Conservation (phyloP, 2,113 vertebrate genomes). For the Prunella fulvescens region DNA sequence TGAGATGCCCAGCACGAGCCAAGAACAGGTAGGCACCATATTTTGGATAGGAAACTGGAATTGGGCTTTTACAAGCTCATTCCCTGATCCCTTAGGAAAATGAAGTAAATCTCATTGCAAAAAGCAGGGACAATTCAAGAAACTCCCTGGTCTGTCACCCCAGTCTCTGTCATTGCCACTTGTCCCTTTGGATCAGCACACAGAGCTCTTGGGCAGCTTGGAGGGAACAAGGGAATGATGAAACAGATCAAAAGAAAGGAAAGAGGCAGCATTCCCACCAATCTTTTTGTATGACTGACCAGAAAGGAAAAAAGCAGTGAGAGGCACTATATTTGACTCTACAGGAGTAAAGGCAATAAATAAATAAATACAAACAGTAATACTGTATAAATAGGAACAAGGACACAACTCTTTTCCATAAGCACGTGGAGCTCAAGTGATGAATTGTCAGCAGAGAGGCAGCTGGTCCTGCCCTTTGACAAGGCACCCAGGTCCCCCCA, state of each 20-base stretch:
- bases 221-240: not conserved
- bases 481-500: not conserved
- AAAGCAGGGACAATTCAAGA: not conserved
- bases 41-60: not conserved
- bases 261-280: accelerated
- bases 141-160: not conserved
- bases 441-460: not conserved
- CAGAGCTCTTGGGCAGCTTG: accelerated
- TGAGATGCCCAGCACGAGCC: accelerated
- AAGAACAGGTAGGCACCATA: not conserved
- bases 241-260: not conserved
- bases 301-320: not conserved
- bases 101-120: not conserved
- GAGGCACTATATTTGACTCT: not conserved
- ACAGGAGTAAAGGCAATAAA: not conserved
- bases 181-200: not conserved
- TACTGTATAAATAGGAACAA: not conserved
- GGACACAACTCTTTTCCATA: not conserved
- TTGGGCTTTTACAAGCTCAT: not conserved
- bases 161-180: not conserved
- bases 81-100: not conserved
- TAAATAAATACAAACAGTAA: not conserved
- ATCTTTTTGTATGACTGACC: not conserved
- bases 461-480: not conserved
- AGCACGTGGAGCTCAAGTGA: accelerated